Conservation (phyloP, 2,888 invertebrate genomes). For the Proisotoma minuta region DNA sequence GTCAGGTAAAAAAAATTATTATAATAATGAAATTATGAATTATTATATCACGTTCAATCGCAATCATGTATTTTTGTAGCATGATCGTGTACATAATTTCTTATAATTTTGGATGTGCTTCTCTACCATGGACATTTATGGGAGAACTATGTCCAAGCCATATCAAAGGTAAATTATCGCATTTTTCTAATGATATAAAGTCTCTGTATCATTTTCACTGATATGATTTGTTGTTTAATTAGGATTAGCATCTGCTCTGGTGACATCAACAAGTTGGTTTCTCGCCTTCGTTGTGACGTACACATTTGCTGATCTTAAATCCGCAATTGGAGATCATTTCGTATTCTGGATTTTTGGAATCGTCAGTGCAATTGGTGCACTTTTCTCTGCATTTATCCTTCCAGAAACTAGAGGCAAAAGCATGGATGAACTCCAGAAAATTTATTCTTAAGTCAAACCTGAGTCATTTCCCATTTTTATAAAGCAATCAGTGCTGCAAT, state of each 20-base stretch:
- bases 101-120: constrained; percentile 59
- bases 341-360: constrained; percentile 41
- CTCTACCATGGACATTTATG: constrained; percentile 79
- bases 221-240: too few species aligned
- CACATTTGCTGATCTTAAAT: constrained; percentile 42
- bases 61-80: background rate
- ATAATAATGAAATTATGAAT: background rate
- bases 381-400: constrained; percentile 54
- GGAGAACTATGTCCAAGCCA: constrained; percentile 71
- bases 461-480: too few species aligned
- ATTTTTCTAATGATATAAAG: background rate
- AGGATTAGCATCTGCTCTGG: constrained; percentile 65
- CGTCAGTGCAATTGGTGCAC: constrained; percentile 28
- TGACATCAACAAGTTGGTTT: constrained; percentile 70
- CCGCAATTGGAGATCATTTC: background rate
- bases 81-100: constrained; percentile 71
- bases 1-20: constrained; percentile 52
- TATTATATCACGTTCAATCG: background rate
- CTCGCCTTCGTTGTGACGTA: constrained; percentile 59
- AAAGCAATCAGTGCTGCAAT: too few species aligned
- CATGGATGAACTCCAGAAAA: constrained; percentile 62
- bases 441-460: too few species aligned
- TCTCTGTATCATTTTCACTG: background rate
- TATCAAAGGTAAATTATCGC: constrained; percentile 55
- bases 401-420: constrained; percentile 80